Base-by-base conservation (phyloP, 92 coral and sea anemone genomes). In the Siderastrea siderea region DNA sequence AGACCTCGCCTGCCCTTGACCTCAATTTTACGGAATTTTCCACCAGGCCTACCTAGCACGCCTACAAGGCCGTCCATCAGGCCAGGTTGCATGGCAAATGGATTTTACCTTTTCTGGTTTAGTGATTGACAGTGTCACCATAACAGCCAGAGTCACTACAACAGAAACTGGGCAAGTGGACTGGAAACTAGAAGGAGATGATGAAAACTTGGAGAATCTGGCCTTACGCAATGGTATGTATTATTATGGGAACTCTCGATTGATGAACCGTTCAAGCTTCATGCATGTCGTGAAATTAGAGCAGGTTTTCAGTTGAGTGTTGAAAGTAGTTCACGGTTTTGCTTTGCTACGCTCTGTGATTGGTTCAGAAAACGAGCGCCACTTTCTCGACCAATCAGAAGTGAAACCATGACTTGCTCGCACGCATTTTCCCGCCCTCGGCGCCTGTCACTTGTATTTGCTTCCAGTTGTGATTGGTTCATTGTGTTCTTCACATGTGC, bases 41-140 rank as follows among this genome's bases (percentile, higher is more conserved):
- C 19, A 43, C 49, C 57, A 97, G 99, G 93, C 86, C 1, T 97
- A 95, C 84, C 88, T 97, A 10, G 95, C 99, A 7, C 93, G 98
- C 44, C 66, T 77, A 16, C 88, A 86, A 49, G 93, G 95, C 79
- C 74, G 82, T 7, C 74, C 91, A 44, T 75, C 91, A 19, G 99
- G 98, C 38, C 64, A 80, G 80, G 91, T 95, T 60, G 52, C 93
- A 11, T 97, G 99, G 99, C 76, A 81, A 50, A 59, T 97, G 62
- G 99, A 97, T 80, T 87, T 97, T 13, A 47, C 96, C 12, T 80
- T 78, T 54, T 77, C 90, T 16, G 92, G 77, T 49, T 86, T 90
- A 72, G 94, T 92, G 77, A 93, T 93, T 45, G 99, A 97, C 52
- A 78, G 82, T 12, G 91, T 95, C 43, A 87, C 92, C 58, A 83